Evolutionary conservation across 2,888 invertebrate genomes (phyloP).

Genomic region (Eurytoma adleriae): DNA sequence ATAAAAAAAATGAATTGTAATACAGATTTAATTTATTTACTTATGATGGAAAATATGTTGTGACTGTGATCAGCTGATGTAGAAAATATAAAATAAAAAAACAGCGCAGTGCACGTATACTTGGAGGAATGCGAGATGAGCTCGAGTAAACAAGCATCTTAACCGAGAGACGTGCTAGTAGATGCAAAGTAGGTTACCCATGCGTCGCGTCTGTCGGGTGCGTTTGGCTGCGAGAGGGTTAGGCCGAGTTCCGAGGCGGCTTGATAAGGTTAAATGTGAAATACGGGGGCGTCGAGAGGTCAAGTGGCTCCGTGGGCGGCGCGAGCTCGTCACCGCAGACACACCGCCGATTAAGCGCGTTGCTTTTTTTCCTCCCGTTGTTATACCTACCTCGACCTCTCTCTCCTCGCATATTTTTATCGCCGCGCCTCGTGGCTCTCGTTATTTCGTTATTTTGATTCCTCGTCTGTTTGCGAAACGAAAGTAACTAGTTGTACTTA

Average conservation of each 20-base stretch:
- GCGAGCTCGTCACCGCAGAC: slow-evolving; percentile 65
- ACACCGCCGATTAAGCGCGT: slow-evolving; percentile 68
- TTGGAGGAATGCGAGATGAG: background rate
- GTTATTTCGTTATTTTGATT: background rate
- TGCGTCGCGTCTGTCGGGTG: background rate
- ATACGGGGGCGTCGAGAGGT: slow-evolving; percentile 75
- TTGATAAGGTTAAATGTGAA: slow-evolving; percentile 75
- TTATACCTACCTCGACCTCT: background rate
- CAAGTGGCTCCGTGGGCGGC: slow-evolving; percentile 75
- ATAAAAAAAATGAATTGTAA: too few relatives aligned
- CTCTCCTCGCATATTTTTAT: background rate
- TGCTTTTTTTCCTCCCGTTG: background rate
- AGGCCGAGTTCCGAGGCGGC: slow-evolving; percentile 70
- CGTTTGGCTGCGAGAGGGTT: slow-evolving; percentile 62
- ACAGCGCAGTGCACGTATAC: too few relatives aligned
- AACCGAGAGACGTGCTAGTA: background rate
- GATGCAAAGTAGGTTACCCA: slow-evolving; percentile 42
- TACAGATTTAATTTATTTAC: too few relatives aligned
- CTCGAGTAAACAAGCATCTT: too few relatives aligned
- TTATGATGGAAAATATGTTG: too few relatives aligned
- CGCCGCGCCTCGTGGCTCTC: too few relatives aligned
- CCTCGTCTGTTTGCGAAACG: background rate
- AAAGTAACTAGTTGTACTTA: too few relatives aligned
- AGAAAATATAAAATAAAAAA: too few relatives aligned
- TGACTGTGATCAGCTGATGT: too few relatives aligned